Conservation (phyloP, 2,888 invertebrate genomes). For the Camptogramma bilineatum region DNA sequence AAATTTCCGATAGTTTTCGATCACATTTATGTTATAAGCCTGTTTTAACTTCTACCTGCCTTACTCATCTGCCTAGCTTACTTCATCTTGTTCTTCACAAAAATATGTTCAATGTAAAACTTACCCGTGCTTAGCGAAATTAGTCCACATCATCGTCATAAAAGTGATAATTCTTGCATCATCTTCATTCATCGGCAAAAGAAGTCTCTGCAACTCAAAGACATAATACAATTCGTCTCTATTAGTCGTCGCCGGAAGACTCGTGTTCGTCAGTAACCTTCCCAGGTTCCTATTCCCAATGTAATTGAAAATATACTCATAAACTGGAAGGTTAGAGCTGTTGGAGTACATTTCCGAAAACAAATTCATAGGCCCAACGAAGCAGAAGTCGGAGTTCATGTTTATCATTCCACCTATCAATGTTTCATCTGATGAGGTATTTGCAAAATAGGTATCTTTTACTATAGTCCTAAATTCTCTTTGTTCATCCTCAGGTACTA, state of each 20-base stretch:
- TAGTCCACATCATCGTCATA: constrained; percentile 82
- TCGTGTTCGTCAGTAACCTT: constrained; percentile 70
- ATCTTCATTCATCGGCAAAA: constrained; percentile 72
- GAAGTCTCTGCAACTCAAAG: constrained; percentile 72
- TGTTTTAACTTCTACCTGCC: too few species aligned
- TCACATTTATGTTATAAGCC: too few species aligned
- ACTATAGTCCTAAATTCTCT: constrained; percentile 62
- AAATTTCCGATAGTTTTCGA: too few species aligned
- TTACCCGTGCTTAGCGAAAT: constrained; percentile 80
- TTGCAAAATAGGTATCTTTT: constrained; percentile 71
- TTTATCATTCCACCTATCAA: constrained; percentile 75
- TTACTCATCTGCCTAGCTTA: too few species aligned
- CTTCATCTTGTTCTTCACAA: not conserved
- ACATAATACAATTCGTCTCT: constrained; percentile 74
- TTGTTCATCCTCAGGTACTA: constrained; percentile 57
- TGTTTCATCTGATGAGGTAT: constrained; percentile 66
- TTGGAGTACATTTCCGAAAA: constrained; percentile 71
- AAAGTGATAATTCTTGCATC: constrained; percentile 77
- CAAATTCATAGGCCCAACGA: constrained; percentile 72
- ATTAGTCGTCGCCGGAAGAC: constrained; percentile 69
- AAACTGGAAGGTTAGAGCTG: constrained; percentile 59
- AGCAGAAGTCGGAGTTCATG: constrained; percentile 73
- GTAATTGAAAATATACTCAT: constrained; percentile 72
- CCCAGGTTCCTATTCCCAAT: constrained; percentile 76
- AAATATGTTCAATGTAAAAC: constrained; percentile 34